phyloP scores from a whole-genome alignment of 2,113 vertebrate species.

The Octodon degus region DNA sequence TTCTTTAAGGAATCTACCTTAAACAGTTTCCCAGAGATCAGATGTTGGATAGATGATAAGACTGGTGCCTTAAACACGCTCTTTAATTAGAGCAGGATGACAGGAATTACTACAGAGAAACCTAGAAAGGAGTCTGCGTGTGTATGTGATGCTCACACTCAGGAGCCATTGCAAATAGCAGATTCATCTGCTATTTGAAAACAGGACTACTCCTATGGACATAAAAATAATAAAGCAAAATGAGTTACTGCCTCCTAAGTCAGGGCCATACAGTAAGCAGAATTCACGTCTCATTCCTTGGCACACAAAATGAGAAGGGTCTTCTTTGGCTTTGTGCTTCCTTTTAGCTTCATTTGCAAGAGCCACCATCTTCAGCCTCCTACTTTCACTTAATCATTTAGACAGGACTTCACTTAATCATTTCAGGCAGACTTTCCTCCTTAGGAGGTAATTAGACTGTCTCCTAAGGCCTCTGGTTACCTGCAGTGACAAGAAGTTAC shows the following conservation, averaged over 20 bases:
- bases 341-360: not conserved
- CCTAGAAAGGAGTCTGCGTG: too few species aligned
- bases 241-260: not conserved
- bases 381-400: not conserved
- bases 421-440: not conserved
- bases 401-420: not conserved
- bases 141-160: fast-evolving
- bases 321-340: not conserved
- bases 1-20: not conserved
- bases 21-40: not conserved
- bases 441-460: not conserved
- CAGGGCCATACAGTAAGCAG: too few species aligned
- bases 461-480: slow-evolving; percentile 16
- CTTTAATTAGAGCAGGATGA: not conserved
- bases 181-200: not conserved
- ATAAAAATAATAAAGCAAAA: not conserved
- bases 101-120: not conserved
- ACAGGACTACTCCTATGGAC: too few species aligned
- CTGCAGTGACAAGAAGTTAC: not conserved
- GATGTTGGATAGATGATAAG: not conserved
- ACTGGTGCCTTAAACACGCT: too few species aligned
- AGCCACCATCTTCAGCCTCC: not conserved
- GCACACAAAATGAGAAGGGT: fast-evolving
- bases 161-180: too few species aligned
- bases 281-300: too few species aligned